These are phyloP conservation scores for Lysandra coridon DNA, from an alignment of 2,888 invertebrate genomes.

Conservation along the genomic window DNA sequence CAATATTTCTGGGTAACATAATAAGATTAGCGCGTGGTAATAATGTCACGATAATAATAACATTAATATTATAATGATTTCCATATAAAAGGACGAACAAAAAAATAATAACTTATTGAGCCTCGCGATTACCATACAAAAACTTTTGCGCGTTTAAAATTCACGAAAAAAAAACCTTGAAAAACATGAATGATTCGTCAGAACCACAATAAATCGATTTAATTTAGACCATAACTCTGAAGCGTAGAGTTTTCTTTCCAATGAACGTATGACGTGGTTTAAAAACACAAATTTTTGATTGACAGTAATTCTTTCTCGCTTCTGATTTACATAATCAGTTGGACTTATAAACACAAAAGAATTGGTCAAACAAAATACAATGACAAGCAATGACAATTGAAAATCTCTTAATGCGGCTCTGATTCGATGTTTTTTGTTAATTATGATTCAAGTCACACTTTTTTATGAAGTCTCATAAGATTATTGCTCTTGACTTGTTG, in stretches of 20 bases:
- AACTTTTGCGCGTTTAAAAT: constrained; percentile 7
- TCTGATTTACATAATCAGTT: constrained; percentile 42
- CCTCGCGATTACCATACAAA: constrained; percentile 19
- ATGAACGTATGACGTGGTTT: background rate
- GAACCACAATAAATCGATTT: background rate
- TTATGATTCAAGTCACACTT: background rate
- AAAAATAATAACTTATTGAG: background rate
- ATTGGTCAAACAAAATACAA: background rate
- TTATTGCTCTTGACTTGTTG: too few relatives aligned
- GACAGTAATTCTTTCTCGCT: constrained; percentile 38
- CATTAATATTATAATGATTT: background rate
- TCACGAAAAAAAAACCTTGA: constrained; percentile 2
- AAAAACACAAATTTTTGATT: constrained; percentile 32
- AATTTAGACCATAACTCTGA: background rate
- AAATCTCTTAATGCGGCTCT: background rate
- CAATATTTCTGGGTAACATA: background rate
- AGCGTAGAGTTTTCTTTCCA: background rate
- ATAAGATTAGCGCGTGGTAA: constrained; percentile 3
- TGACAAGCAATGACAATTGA: constrained; percentile 15
- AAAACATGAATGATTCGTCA: background rate
- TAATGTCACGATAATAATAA: background rate
- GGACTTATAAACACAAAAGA: constrained; percentile 30
- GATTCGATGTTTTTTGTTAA: background rate
- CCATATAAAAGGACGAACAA: background rate
- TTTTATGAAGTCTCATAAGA: background rate